Percentiles rank a stretch among this genome's conserved stretches.
phyloP scores from a whole-genome alignment of 2,797 vertebrate species.

The Pseudochirops cupreus region DNA sequence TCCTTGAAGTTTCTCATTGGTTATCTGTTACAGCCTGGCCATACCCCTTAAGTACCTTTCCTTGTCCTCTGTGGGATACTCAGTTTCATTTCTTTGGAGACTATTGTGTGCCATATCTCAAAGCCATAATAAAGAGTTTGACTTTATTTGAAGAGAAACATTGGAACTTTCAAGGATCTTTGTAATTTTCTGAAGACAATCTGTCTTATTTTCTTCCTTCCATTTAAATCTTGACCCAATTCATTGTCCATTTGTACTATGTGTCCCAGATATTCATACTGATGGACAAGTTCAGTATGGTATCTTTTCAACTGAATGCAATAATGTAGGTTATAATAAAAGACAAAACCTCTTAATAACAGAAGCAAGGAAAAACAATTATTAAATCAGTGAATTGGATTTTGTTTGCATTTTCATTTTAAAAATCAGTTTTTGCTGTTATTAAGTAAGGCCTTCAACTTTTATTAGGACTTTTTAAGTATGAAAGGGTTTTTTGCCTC shows the following conservation, averaged over 20 bases:
- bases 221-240: neutral
- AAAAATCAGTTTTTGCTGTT: neutral
- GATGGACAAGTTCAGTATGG: neutral
- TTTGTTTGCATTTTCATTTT: slow-evolving; percentile 4
- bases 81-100: neutral
- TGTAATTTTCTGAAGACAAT: neutral
- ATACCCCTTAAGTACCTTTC: neutral
- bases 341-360: neutral
- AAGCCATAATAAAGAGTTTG: neutral
- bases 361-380: neutral
- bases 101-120: neutral
- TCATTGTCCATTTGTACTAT: neutral
- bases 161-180: neutral
- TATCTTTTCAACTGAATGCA: neutral
- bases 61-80: neutral
- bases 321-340: neutral
- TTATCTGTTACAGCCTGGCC: neutral
- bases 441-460: slow-evolving; percentile 2
- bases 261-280: neutral
- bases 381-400: neutral
- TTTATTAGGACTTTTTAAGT: neutral
- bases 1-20: neutral
- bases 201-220: neutral
- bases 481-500: neutral
- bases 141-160: neutral